A percentile compares a stretch with the other conserved stretches of the same genome.
Conservation (phyloP, 35 echinoderm and acorn worm genomes). For the Strongylocentrotus purpuratus region DNA sequence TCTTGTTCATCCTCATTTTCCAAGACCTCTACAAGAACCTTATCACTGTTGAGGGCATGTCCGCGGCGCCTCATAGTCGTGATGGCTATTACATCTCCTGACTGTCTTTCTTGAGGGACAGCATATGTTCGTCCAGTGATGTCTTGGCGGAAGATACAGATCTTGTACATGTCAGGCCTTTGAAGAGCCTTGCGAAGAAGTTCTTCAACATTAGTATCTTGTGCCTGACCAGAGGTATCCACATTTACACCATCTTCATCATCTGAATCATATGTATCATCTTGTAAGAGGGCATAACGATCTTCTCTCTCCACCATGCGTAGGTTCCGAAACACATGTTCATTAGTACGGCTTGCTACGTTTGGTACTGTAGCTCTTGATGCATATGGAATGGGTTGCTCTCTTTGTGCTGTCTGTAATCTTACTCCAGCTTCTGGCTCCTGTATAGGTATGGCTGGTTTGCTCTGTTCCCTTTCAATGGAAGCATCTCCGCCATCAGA, state of each 20-base stretch:
- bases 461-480: not conserved
- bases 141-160: slow-evolving; percentile 77
- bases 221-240: not conserved
- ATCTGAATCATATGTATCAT: slow-evolving; percentile 73
- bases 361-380: not conserved
- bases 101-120: slow-evolving; percentile 59
- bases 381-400: not conserved
- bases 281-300: slow-evolving; percentile 35
- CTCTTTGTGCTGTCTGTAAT: not conserved
- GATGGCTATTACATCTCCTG: slow-evolving; percentile 63
- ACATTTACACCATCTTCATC: slow-evolving; percentile 43
- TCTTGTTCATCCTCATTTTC: slow-evolving; percentile 53
- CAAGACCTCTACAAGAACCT: slow-evolving; percentile 76
- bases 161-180: slow-evolving; percentile 68
- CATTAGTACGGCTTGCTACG: not conserved
- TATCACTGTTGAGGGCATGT: slow-evolving; percentile 70
- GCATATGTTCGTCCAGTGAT: slow-evolving; percentile 69
- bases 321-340: slow-evolving; percentile 15
- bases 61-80: slow-evolving; percentile 67
- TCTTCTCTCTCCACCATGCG: slow-evolving; percentile 72
- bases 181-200: slow-evolving; percentile 20
- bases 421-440: not conserved
- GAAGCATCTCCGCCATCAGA: not conserved
- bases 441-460: not conserved
- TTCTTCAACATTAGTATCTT: slow-evolving; percentile 52